These are phyloP conservation scores for Spodoptera litura DNA, from an alignment of 1,140 invertebrate species.

Conservation along the genomic window DNA sequence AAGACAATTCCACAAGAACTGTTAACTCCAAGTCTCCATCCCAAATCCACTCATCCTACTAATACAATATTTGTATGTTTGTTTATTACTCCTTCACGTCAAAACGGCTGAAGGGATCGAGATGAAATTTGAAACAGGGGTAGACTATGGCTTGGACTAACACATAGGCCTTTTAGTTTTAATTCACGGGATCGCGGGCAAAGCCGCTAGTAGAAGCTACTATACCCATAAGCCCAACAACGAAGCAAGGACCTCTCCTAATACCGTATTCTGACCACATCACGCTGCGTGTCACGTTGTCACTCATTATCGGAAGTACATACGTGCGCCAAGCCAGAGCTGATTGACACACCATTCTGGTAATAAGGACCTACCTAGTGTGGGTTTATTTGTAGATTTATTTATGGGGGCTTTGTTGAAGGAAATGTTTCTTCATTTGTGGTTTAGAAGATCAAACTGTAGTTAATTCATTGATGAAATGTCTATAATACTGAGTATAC, in stretches of 20 bases:
- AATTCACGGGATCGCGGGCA: too few relatives aligned
- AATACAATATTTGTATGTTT: too few relatives aligned
- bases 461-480: too few relatives aligned
- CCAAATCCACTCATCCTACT: background rate
- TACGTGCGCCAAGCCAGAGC: background rate
- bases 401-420: background rate
- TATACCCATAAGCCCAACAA: background rate
- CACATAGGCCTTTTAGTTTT: too few relatives aligned
- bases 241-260: background rate
- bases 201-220: too few relatives aligned
- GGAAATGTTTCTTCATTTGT: background rate
- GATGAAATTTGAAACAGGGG: too few relatives aligned
- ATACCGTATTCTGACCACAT: slow-evolving; percentile 4
- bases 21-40: background rate
- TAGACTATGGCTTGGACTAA: too few relatives aligned
- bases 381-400: too few relatives aligned
- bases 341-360: slow-evolving; percentile 8
- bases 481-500: background rate
- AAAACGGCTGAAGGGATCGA: too few relatives aligned
- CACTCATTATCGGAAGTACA: slow-evolving; percentile 21
- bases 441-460: too few relatives aligned
- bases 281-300: slow-evolving; percentile 2
- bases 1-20: too few relatives aligned
- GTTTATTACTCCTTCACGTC: too few relatives aligned
- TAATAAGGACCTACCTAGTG: background rate